These are phyloP conservation scores for Ichneumoninae sp. DNA, from an alignment of 2,888 invertebrate genomes.

Conservation along the genomic window DNA sequence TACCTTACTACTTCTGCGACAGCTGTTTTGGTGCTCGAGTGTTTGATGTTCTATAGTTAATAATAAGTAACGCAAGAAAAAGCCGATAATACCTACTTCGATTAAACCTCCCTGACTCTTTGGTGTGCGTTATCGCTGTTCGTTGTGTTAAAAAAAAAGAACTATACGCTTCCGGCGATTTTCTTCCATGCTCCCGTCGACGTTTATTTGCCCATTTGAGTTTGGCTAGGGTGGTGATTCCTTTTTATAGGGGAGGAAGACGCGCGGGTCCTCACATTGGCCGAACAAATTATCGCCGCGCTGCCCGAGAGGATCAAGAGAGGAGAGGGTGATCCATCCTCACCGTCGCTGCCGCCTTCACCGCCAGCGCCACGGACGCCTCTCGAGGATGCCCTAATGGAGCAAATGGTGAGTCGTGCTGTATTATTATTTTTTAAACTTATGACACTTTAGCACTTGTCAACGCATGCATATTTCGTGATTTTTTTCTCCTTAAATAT, in stretches of 20 bases:
- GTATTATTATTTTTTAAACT: background rate
- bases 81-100: constrained; percentile 41
- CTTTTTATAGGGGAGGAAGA: constrained; percentile 94
- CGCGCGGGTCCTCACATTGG: constrained; percentile 95
- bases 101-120: constrained; percentile 34
- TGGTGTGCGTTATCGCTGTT: constrained; percentile 71
- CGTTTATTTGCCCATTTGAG: constrained; percentile 72
- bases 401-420: constrained; percentile 83
- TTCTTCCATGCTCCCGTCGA: constrained; percentile 23
- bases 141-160: constrained; percentile 50
- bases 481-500: no score
- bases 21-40: constrained; percentile 67
- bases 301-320: constrained; percentile 98
- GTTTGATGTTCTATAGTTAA: constrained; percentile 57
- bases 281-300: constrained; percentile 99
- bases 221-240: constrained; percentile 78
- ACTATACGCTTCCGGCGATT: constrained; percentile 23
- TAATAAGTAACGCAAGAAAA: constrained; percentile 17
- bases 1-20: constrained; percentile 50
- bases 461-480: no score
- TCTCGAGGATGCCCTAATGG: constrained; percentile 83
- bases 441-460: background rate
- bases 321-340: constrained; percentile 81
- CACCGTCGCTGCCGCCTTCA: constrained; percentile 83
- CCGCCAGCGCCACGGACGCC: constrained; percentile 80